phyloP scores from a whole-genome alignment of 2,888 invertebrate species.

The Orthosia gothica region DNA sequence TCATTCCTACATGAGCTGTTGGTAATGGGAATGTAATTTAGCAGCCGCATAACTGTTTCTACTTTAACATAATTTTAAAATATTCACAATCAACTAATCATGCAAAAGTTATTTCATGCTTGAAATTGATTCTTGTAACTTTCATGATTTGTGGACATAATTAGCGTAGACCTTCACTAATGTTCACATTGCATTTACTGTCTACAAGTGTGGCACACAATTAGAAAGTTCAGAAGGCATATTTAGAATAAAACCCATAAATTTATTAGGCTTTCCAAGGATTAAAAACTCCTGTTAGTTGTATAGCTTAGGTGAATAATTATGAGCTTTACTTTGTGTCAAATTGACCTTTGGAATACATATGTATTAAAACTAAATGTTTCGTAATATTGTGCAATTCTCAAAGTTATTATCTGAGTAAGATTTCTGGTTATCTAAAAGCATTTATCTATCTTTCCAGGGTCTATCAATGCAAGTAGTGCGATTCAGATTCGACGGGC shows the following conservation, averaged over 20 bases:
- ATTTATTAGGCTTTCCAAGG: neutral
- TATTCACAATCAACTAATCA: neutral
- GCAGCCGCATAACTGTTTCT: neutral
- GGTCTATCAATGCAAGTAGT: slow-evolving; percentile 98
- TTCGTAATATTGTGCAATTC: slow-evolving; percentile 48
- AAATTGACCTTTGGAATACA: slow-evolving; percentile 16
- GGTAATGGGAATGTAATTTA: neutral
- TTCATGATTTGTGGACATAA: neutral
- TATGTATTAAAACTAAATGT: neutral
- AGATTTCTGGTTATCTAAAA: slow-evolving; percentile 26
- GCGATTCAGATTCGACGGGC: slow-evolving; percentile 98
- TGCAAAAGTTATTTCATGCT: neutral
- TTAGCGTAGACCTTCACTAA: neutral
- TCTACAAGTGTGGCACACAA: neutral
- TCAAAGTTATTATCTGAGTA: neutral
- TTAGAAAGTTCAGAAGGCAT: neutral
- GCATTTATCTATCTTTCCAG: slow-evolving; percentile 86
- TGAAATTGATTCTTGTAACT: neutral
- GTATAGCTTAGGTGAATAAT: neutral
- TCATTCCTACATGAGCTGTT: neutral
- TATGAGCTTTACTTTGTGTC: neutral
- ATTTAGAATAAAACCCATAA: neutral
- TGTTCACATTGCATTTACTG: neutral
- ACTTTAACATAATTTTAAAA: neutral
- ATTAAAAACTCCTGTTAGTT: neutral